Base-by-base conservation (phyloP, 2,113 vertebrate genomes). In the Heliornis fulica region DNA sequence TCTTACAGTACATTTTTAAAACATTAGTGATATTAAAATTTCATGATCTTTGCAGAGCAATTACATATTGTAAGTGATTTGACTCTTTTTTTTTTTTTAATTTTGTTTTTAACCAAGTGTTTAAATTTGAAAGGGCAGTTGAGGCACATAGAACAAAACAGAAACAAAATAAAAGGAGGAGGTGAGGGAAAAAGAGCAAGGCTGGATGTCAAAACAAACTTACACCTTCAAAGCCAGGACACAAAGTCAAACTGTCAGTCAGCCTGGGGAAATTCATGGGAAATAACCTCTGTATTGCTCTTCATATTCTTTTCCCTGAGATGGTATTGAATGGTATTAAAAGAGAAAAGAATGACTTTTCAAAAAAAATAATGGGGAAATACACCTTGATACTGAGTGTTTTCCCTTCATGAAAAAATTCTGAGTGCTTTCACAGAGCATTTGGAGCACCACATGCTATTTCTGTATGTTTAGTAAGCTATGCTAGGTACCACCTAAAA, bases 201-300 rank as follows among this genome's bases (percentile, higher is more conserved):
- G 60, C 56, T 93, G 45, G 21, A 70, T 97, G 92, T 97, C 96
- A 97, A 97, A 97, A 97, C 81, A 94, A 93, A 65, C 28, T 78
- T 70, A 45, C 34, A 72, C 13, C 81, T 95, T 94, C 69, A 89
- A 77, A 74, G 75, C 48, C 71, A 90, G 70, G 79, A 94, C 63
- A 65, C 29, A 76, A 94, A 97, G 74, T 94, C 59, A 93, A 97
- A 51, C 66, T 96, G 81, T 94, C 92, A 94, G 43, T 95, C 87
- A 93, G 40, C n/a, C 71, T 79, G 63, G 63, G 38, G 50, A 94
- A 90, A 82, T 40, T 69, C 29, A 7, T 8, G 70, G 36, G 29
- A 65, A 86, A 56, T 40, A 71, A n/a, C 28, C 57, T 15, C 41
- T 45, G 45, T 63, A 50, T 70, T 1, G 3, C 32, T 83, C 4